These are phyloP conservation scores for Catostomus latipinnis DNA, from an alignment of 2,797 vertebrate genomes.

Conservation along the genomic window DNA sequence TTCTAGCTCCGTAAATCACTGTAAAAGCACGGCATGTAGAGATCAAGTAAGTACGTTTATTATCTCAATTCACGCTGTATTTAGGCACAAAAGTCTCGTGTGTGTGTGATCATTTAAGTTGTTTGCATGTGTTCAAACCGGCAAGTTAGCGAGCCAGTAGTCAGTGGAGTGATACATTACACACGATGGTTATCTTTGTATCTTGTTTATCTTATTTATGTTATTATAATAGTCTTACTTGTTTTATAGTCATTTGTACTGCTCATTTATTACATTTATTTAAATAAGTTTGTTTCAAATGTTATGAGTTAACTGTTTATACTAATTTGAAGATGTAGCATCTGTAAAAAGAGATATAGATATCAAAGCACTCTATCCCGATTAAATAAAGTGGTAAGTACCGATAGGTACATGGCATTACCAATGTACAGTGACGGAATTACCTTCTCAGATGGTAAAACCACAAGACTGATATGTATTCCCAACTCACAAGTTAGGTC, in stretches of 20 bases:
- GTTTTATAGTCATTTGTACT: neutral
- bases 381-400: neutral
- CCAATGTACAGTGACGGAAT: too few species aligned
- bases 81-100: neutral
- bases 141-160: too few species aligned
- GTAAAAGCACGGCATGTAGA: slow-evolving; percentile 48
- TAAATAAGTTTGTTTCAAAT: neutral
- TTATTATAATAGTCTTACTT: too few species aligned
- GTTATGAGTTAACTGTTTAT: too few species aligned
- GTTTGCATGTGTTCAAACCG: neutral
- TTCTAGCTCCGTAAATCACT: slow-evolving; percentile 12
- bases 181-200: too few species aligned
- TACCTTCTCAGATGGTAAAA: too few species aligned
- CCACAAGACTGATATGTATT: too few species aligned
- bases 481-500: neutral
- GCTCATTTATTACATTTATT: neutral
- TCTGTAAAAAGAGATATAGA: neutral
- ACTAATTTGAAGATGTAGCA: too few species aligned
- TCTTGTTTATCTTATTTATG: too few species aligned
- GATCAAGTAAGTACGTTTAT: slow-evolving; percentile 53
- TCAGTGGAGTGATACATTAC: neutral
- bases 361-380: neutral
- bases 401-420: too few species aligned
- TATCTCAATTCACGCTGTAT: neutral
- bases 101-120: neutral